These are phyloP conservation scores for Anoplolepis gracilipes DNA, from an alignment of 1,140 invertebrate genomes.

Conservation along the genomic window DNA sequence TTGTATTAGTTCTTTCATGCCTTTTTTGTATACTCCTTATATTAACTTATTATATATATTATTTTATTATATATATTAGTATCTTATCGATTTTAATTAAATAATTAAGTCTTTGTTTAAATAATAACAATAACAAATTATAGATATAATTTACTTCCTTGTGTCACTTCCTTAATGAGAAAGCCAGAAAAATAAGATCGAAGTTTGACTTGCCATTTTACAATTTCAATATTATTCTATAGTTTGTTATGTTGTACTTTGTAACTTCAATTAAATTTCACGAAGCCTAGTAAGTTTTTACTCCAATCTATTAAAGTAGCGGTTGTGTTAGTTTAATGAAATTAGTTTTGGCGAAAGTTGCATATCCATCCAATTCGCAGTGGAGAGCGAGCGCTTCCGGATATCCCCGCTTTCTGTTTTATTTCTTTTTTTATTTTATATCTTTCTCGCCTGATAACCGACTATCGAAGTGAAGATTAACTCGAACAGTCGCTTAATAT, in stretches of 20 bases:
- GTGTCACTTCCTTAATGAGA: not conserved
- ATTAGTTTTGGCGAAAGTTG: constrained; percentile 71
- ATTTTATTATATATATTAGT: too few relatives aligned
- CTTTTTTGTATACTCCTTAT: too few relatives aligned
- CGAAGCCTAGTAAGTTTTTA: not conserved
- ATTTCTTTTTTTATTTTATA: not conserved
- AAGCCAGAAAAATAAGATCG: constrained; percentile 14
- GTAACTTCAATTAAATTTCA: constrained; percentile 12
- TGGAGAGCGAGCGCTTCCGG: not conserved
- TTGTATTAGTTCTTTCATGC: too few relatives aligned
- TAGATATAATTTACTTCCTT: constrained; percentile 6
- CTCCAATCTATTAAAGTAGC: constrained; percentile 1
- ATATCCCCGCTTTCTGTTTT: not conserved
- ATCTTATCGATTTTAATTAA: not conserved
- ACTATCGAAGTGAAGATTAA: not conserved
- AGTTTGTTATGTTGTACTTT: not conserved
- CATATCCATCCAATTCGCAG: constrained; percentile 16
- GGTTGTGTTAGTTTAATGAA: constrained; percentile 61
- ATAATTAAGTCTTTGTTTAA: not conserved
- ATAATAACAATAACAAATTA: too few relatives aligned
- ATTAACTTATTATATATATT: too few relatives aligned
- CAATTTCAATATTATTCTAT: not conserved
- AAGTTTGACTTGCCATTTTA: not conserved
- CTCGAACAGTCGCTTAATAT: not conserved
- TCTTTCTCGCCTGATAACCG: not conserved